Evolutionary conservation across 2,113 vertebrate species (phyloP).

Genomic region (Corynorhinus townsendii): DNA sequence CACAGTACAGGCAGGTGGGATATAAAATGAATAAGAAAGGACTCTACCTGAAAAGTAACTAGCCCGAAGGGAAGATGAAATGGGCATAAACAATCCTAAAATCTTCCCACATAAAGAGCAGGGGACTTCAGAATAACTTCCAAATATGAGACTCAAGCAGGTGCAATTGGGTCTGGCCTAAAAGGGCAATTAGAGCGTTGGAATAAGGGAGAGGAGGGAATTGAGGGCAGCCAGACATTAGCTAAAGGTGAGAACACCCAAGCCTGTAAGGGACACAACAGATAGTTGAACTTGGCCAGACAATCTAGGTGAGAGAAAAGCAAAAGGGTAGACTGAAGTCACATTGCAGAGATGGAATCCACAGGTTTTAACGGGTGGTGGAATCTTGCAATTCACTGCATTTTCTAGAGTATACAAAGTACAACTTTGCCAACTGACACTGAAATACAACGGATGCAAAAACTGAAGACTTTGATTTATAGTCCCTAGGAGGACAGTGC

Average conservation of each 20-base stretch:
- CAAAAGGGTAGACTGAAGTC: background rate
- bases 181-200: background rate
- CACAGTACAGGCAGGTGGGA: background rate
- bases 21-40: background rate
- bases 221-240: background rate
- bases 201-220: background rate
- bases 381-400: background rate
- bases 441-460: background rate
- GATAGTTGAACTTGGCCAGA: background rate
- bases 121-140: background rate
- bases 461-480: background rate
- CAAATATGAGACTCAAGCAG: background rate
- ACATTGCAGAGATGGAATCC: background rate
- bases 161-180: background rate
- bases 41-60: background rate
- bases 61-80: background rate
- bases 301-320: background rate
- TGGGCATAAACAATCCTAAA: background rate
- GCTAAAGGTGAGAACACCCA: background rate
- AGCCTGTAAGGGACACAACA: background rate
- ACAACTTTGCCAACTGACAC: background rate
- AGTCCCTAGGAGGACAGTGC: background rate
- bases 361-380: accelerated
- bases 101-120: background rate
- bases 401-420: background rate